Conservation (phyloP, 2,113 vertebrate genomes). For the Pseudolaguvia tuberculata region DNA sequence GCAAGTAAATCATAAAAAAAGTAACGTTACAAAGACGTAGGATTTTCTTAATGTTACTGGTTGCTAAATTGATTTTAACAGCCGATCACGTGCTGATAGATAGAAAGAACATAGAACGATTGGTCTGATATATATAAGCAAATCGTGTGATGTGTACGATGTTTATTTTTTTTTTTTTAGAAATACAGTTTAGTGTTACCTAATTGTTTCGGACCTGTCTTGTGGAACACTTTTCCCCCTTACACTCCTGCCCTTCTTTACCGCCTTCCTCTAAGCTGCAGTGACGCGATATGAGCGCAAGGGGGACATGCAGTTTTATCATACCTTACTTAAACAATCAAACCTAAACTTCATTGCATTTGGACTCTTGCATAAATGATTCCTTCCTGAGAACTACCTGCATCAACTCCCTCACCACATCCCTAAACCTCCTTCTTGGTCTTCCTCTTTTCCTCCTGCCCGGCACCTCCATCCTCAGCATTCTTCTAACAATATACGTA, state of each 20-base stretch:
- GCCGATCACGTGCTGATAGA: not conserved
- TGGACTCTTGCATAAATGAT: not conserved
- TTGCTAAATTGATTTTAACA: not conserved
- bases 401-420: too few relatives aligned
- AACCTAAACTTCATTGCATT: not conserved
- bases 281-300: not conserved
- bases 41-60: not conserved
- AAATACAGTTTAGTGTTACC: not conserved
- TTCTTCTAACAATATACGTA: too few relatives aligned
- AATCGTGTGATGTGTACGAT: not conserved
- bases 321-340: not conserved
- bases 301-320: not conserved
- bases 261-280: slow-evolving; percentile 12
- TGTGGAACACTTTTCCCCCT: not conserved
- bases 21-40: too few relatives aligned
- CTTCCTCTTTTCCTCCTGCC: too few relatives aligned
- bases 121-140: not conserved
- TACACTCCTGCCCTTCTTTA: slow-evolving; percentile 13
- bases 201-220: not conserved
- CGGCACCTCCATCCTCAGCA: too few relatives aligned
- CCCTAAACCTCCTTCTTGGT: too few relatives aligned
- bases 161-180: too few relatives aligned
- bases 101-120: not conserved
- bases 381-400: not conserved
- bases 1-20: too few relatives aligned